Conservation (phyloP, 2,797 vertebrate species). For the Pelobates cultripes region DNA sequence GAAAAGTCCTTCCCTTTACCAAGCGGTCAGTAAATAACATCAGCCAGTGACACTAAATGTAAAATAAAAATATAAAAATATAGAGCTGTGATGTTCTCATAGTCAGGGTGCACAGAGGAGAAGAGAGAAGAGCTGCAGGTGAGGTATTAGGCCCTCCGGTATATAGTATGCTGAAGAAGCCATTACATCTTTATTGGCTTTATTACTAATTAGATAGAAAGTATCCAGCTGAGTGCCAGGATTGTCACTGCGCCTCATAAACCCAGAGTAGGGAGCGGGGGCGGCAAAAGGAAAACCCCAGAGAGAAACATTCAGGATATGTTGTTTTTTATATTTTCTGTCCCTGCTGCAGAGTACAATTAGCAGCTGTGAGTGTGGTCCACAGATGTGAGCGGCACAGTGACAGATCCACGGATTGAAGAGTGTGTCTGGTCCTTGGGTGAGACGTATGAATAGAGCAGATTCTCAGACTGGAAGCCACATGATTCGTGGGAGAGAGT, state of each 20-base stretch:
- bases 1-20: too few species aligned
- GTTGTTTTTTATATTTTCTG: background rate
- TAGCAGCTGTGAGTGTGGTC: background rate
- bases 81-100: too few species aligned
- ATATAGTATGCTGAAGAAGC: background rate
- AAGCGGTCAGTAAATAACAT: too few species aligned
- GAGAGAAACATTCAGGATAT: background rate
- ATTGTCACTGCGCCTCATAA: constrained; percentile 25
- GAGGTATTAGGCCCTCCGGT: background rate
- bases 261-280: constrained; percentile 10
- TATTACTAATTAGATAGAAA: constrained; percentile 16
- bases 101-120: too few species aligned
- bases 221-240: constrained; percentile 18
- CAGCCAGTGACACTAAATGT: too few species aligned
- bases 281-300: background rate
- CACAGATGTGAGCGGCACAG: background rate
- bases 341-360: background rate
- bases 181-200: constrained; percentile 20
- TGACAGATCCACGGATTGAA: too few species aligned
- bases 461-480: too few species aligned
- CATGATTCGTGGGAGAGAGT: background rate
- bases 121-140: background rate
- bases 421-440: too few species aligned
- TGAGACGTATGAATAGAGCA: too few species aligned
- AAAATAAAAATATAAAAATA: too few species aligned